A percentile compares a stretch with the other conserved stretches of the same genome.
Conservation (phyloP, 1,140 invertebrate genomes). For the Pseudomyrmex concolor region DNA sequence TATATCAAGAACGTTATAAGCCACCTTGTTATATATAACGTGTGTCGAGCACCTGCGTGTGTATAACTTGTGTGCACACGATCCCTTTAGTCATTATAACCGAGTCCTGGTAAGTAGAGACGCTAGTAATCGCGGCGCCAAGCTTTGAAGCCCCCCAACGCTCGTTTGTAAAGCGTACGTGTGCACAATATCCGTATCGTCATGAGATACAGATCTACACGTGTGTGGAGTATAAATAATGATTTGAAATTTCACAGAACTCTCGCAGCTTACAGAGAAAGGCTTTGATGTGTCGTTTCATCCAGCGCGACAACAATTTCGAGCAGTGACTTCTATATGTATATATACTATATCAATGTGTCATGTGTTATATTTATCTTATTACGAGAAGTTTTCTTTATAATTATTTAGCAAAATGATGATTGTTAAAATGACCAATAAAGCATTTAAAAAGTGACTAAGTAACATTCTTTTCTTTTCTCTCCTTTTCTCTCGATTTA, state of each 20-base stretch:
- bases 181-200: constrained; percentile 56
- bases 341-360: neutral
- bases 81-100: constrained; percentile 43
- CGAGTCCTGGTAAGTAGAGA: constrained; percentile 36
- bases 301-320: constrained; percentile 9
- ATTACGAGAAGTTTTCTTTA: neutral
- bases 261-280: neutral
- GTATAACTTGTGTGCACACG: neutral
- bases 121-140: constrained; percentile 34
- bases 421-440: neutral
- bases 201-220: constrained; percentile 9
- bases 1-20: constrained; percentile 26
- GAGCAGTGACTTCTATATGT: too few species aligned
- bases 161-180: constrained; percentile 58
- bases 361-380: neutral
- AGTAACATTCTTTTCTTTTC: neutral
- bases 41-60: neutral
- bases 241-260: constrained; percentile 55
- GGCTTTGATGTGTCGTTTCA: constrained; percentile 41
- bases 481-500: constrained; percentile 20
- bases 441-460: too few species aligned
- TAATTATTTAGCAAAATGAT: neutral
- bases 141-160: constrained; percentile 49
- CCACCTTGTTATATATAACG: constrained; percentile 46
- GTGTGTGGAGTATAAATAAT: constrained; percentile 39